Conservation (phyloP, 2,113 vertebrate genomes). For the Lasiurus cinereus region DNA sequence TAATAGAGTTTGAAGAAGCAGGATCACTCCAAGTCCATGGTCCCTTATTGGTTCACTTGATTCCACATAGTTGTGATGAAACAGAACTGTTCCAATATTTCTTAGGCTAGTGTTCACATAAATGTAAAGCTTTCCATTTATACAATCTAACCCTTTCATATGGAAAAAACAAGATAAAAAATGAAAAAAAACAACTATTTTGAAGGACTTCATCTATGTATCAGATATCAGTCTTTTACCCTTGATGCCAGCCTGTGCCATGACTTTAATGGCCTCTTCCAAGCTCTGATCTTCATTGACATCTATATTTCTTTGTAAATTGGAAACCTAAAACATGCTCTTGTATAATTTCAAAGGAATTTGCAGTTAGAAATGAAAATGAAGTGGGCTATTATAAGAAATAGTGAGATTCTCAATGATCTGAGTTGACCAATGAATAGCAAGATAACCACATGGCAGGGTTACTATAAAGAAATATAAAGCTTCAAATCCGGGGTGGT, state of each 20-base stretch:
- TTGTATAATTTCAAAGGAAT: conserved; percentile 12
- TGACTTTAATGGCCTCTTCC: neutral
- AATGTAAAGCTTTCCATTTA: neutral
- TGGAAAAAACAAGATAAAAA: neutral
- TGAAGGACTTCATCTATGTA: neutral
- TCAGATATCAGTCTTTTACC: neutral
- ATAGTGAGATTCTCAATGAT: neutral
- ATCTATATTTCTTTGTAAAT: neutral
- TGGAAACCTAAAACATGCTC: neutral
- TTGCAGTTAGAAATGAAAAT: neutral
- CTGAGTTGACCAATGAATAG: neutral
- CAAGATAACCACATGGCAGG: neutral
- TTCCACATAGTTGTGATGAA: neutral
- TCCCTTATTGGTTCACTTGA: neutral
- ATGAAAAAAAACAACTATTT: neutral
- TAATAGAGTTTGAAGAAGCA: neutral
- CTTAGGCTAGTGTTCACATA: neutral
- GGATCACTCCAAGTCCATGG: neutral
- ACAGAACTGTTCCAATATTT: neutral
- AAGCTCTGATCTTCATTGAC: neutral
- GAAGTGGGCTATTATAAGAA: neutral
- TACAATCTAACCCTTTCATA: neutral
- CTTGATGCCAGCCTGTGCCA: neutral
- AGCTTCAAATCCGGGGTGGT: neutral
- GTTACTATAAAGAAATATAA: neutral